phyloP scores from a whole-genome alignment of 2,113 vertebrate genomes.

The Grus americana region DNA sequence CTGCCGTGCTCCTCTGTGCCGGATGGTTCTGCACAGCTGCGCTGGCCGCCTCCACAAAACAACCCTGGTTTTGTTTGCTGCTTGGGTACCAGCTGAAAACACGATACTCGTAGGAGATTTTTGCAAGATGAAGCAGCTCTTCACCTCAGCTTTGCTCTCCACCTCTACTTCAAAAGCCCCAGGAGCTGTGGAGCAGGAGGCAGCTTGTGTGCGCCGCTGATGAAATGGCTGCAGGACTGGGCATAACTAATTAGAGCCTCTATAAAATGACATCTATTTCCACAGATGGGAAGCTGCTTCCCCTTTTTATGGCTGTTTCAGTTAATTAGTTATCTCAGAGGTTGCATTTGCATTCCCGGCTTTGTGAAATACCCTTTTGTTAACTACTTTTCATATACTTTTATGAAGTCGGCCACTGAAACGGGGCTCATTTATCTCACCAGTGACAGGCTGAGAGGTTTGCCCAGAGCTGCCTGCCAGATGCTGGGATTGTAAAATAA shows the following conservation, averaged over 20 bases:
- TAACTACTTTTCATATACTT: slow-evolving; percentile 48
- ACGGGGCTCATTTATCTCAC: slow-evolving; percentile 24
- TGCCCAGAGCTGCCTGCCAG: slow-evolving; percentile 16
- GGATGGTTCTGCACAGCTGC: accelerated
- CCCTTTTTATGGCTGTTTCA: neutral
- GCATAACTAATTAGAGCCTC: slow-evolving; percentile 44
- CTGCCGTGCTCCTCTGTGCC: neutral
- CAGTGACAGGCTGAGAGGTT: neutral
- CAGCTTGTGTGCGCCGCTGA: accelerated
- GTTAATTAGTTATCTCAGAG: slow-evolving; percentile 49
- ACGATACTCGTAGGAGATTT: accelerated
- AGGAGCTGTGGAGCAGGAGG: neutral
- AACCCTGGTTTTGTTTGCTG: neutral
- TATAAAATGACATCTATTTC: slow-evolving; percentile 4
- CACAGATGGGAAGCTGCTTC: slow-evolving; percentile 22
- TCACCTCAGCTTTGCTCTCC: neutral
- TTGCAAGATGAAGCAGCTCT: neutral
- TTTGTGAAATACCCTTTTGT: slow-evolving; percentile 35
- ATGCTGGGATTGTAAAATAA: slow-evolving; percentile 26
- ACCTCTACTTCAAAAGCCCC: neutral
- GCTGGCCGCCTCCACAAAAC: neutral
- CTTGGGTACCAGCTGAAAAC: neutral
- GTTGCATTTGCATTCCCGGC: slow-evolving; percentile 6
- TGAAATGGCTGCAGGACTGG: neutral
- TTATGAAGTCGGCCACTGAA: slow-evolving; percentile 30